Evolutionary conservation across 2,113 vertebrate genomes (phyloP), one percentile per base, ranked within the genome.

Genomic region (Alligator sinensis): DNA sequence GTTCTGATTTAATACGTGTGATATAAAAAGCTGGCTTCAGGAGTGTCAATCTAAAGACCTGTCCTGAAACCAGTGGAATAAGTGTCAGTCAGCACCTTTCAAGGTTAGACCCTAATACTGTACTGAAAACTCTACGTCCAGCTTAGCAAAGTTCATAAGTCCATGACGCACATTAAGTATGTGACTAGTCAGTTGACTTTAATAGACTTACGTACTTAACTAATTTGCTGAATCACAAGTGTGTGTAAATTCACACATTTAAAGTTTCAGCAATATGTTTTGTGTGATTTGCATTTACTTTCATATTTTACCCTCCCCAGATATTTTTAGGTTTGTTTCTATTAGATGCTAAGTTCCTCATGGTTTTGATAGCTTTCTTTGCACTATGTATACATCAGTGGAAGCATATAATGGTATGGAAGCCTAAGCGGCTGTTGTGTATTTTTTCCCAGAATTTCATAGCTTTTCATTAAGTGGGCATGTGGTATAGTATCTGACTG

Each of bases 361-460:
- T 0, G 66, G 4, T 57, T 86, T 85, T n/a, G 28, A 25, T 12
- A 74, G 10, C 2, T 68, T 85, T 3, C 0, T 0, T 83, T 74
- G 87, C 28, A 34, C 62, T 12, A 68, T 24, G 24, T 30, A 4
- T 60, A 0, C 0, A 1, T 57, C 81, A 16, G 18, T 28, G 82
- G 30, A 64, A 15, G 6, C 57, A 3, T 64, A 68, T 16, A 82
- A 14, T 10, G 66, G 3, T 47, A 57, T 24, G 54, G 58, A 63
- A 18, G 62, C 47, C 5, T 84, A 61, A 54, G 6, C 5, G 47
- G 47, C 47, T 47, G 6, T 9, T 47, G 47, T 47, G 47, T 68
- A 0, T n/a, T 66, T 72, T 88, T 34, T 34, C 74, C 0, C 11
- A 62, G 59, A 55, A 88, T 11, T 86, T 57, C 4, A 63, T 11